A percentile compares a stretch with the other conserved stretches of the same genome.
phyloP scores from a whole-genome alignment of 2,113 vertebrate genomes.

The Oncorhynchus clarkii region DNA sequence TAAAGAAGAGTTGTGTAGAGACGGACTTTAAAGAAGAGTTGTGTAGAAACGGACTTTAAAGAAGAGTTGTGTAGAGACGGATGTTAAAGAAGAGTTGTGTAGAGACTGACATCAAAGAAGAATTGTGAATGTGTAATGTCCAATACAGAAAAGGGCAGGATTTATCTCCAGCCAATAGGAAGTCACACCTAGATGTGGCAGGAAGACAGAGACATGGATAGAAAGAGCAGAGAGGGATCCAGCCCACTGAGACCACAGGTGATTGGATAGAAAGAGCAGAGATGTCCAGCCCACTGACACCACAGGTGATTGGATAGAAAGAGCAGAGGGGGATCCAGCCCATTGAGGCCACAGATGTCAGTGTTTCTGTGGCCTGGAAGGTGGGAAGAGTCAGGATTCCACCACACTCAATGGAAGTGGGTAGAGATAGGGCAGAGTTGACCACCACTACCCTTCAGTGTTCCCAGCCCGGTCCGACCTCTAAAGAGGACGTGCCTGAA shows the following conservation, averaged over 20 bases:
- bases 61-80: too few relatives aligned
- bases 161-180: constrained; percentile 38
- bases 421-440: too few relatives aligned
- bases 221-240: not conserved
- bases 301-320: constrained; percentile 22
- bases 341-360: constrained; percentile 6
- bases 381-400: constrained; percentile 14
- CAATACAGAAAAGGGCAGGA: constrained; percentile 22
- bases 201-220: constrained; percentile 14
- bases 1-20: too few relatives aligned
- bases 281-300: not conserved
- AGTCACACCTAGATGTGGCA: constrained; percentile 15
- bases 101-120: too few relatives aligned
- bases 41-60: too few relatives aligned
- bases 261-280: too few relatives aligned
- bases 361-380: constrained; percentile 37
- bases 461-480: constrained; percentile 26
- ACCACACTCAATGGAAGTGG: constrained; percentile 6
- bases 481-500: constrained; percentile 81
- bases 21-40: too few relatives aligned
- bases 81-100: too few relatives aligned
- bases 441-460: not conserved
- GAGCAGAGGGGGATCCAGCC: not conserved
- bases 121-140: not conserved
- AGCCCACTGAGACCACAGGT: too few relatives aligned